These are phyloP conservation scores for Rhagologus leucostigma DNA, from an alignment of 2,113 vertebrate genomes.

Conservation along the genomic window DNA sequence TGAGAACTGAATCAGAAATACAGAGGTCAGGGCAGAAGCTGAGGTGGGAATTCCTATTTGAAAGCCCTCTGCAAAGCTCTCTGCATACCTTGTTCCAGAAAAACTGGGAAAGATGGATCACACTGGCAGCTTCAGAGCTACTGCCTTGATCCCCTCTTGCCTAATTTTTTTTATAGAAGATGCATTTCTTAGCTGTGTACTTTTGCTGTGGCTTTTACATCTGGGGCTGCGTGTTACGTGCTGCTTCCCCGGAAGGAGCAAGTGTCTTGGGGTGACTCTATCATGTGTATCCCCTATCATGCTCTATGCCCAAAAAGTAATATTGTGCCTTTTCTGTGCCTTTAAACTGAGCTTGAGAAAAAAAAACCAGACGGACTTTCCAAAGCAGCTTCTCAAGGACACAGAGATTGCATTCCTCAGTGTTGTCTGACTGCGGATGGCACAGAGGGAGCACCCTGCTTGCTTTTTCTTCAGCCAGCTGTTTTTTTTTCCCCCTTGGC, in stretches of 20 bases:
- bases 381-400: no score
- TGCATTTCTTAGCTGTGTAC: neutral
- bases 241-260: neutral
- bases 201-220: neutral
- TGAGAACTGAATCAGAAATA: neutral
- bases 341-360: no score
- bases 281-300: no score
- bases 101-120: neutral
- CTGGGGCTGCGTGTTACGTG: neutral
- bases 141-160: neutral
- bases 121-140: neutral
- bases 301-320: no score
- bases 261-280: no score
- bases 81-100: neutral
- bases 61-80: neutral
- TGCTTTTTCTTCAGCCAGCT: no score
- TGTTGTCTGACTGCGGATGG: no score
- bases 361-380: no score
- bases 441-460: no score
- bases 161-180: neutral
- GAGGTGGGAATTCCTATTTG: neutral
- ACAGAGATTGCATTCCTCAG: no score
- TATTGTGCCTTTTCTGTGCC: no score
- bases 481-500: no score
- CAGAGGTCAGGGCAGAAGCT: neutral